A percentile compares a stretch with the other conserved stretches of the same genome.
phyloP scores from a whole-genome alignment of 2,888 invertebrate species.

The Andrena bucephala region DNA sequence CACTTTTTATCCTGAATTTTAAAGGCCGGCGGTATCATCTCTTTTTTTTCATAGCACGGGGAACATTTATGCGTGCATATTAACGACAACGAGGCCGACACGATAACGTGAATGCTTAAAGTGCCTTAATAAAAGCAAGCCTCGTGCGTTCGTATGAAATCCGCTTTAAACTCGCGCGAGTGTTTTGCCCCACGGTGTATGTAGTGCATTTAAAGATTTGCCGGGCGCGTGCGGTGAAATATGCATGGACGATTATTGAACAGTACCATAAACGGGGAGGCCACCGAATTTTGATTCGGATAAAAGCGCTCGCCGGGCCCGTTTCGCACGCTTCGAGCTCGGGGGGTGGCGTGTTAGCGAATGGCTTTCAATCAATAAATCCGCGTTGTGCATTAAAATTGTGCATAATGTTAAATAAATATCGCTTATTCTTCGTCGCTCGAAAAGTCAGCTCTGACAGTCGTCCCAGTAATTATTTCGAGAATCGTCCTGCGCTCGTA shows the following conservation, averaged over 20 bases:
- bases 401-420: conserved; percentile 24
- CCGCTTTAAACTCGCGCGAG: conserved; percentile 68
- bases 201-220: conserved; percentile 70
- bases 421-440: neutral
- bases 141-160: conserved; percentile 52
- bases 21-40: neutral
- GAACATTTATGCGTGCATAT: conserved; percentile 21
- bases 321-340: conserved; percentile 43
- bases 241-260: conserved; percentile 73
- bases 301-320: conserved; percentile 52
- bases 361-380: conserved; percentile 40
- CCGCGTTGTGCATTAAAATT: conserved; percentile 9
- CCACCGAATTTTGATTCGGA: conserved; percentile 69
- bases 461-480: conserved; percentile 34
- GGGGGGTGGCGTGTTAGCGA: neutral
- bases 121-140: conserved; percentile 14
- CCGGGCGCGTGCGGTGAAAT: conserved; percentile 70
- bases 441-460: conserved; percentile 30
- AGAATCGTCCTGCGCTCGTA: neutral
- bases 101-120: conserved; percentile 48
- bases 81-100: conserved; percentile 7
- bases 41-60: neutral
- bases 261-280: conserved; percentile 62
- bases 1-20: neutral
- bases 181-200: conserved; percentile 62